Evolutionary conservation across 2,113 vertebrate species (phyloP), one percentile per base, ranked within the genome.

Genomic region (Tricholaema leucomelas): DNA sequence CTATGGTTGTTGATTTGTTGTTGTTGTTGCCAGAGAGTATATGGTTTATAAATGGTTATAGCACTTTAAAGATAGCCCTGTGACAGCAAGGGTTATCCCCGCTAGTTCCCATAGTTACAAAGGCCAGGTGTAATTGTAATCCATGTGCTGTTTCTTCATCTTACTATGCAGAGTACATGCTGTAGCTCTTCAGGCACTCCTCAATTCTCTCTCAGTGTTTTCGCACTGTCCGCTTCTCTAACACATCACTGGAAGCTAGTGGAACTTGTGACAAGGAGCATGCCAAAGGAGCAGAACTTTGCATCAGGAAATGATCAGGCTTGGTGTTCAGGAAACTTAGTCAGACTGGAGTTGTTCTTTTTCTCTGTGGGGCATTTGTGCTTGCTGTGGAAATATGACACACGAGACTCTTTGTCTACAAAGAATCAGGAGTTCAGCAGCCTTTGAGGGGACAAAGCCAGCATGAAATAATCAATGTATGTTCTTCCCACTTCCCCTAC

Each of bases 221-320:
- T 40, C 23, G 2, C 1, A 4, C 13, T 84, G 40, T 38, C 40
- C 2, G 2, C 36, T 81, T 33, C 13, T 0, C 2, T 36, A 24
- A 30, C 5, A 1, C 7, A 35, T 73, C 25, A 8, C 12, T 55
- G 38, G 56, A 54, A 56, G 59, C 58, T 80, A 0, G 1, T 24
- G 38, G 42, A 42, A 15, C 11, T 65, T 0, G 0, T 15, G 50
- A 19, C 23, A 40, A 50, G 44, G 28, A 64, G 2, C 8, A 2
- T 1, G 1, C 28, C 36, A 31, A 50, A 74, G 20, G 52, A 42
- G 33, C 27, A 74, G 40, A 73, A 16, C 23, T 38, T 56, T 0
- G 2, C 20, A 12, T 9, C 0, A 2, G 14, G 27, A 20, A 15
- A 10, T 0, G 5, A 16, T n/a, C 16, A 36, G 55, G 30, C 9